Base-by-base conservation (phyloP, 2,797 vertebrate species). In the Alcedo quadribrachys region DNA sequence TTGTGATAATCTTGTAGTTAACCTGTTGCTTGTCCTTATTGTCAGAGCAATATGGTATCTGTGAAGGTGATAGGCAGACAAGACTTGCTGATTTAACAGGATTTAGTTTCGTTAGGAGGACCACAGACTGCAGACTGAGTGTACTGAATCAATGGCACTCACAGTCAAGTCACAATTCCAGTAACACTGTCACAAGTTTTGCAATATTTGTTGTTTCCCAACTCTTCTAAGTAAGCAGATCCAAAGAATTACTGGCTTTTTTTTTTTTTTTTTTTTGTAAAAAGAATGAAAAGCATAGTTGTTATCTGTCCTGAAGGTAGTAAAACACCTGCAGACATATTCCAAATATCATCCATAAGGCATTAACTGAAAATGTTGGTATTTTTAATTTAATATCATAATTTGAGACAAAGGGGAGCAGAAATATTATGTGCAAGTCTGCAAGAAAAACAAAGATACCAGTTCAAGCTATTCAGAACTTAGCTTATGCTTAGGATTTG, bases 191-290 rank as follows among this genome's bases (percentile, higher is more conserved):
- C 54, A 66, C 5, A 77, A 28, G 54, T 94, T 89, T 75, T 91
- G 94, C 91, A 94, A 95, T 95, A 46, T 81, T 90, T 92, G 91
- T n/a, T 66, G 10, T 95, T 95, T 87, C 79, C 8, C 79, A 95
- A 89, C 66, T 71, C 69, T 62, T 81, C 60, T 32, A 81, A 84
- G 60, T 53, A 81, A 93, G 77, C 28, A 87, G 25, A 81, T 71
- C 25, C 70, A 70, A 89, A 74, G 53, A 86, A 68, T 61, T 61
- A 58, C 32, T 45, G 66, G 5, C 22, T 76, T 88, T 62, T 14
- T 32, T 13, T 35, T 13, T 51, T 27, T 43, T 46, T 46, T 22
- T 46, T 46, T 46, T 22, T 46, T 11, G 21, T 46, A 15, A 40
- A 12, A 46, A 46, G 45, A 50, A 50, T 27, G 14, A 50, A 27